Conservation (phyloP, 2,113 vertebrate genomes). For the Heterotilapia buettikoferi region DNA sequence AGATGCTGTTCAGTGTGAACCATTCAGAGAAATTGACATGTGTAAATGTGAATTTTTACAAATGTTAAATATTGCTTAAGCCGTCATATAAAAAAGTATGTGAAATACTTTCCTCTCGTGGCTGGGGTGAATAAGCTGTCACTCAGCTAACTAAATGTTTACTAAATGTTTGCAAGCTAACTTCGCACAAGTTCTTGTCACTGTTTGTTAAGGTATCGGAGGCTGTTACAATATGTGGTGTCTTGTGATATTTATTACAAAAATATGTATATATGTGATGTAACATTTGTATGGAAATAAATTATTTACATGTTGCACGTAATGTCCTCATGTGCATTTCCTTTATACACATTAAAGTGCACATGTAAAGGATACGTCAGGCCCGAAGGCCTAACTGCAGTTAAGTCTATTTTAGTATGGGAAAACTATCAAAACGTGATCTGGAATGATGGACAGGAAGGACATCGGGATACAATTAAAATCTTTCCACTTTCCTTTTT, state of each 20-base stretch:
- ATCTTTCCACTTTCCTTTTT: constrained; percentile 26
- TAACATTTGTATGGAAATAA: constrained; percentile 70
- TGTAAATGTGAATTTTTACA: constrained; percentile 39
- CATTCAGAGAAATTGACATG: neutral
- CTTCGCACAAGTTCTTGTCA: constrained; percentile 61
- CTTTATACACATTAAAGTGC: neutral
- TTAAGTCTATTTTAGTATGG: constrained; percentile 27
- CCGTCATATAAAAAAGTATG: neutral
- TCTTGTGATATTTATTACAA: constrained; percentile 70
- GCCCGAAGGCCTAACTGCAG: neutral
- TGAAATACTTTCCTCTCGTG: neutral
- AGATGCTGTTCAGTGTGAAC: neutral
- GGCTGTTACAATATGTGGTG: constrained; percentile 46
- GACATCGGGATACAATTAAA: constrained; percentile 1
- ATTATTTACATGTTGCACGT: constrained; percentile 57
- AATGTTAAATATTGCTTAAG: constrained; percentile 14
- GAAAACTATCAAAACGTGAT: constrained; percentile 15
- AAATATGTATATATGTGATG: constrained; percentile 33
- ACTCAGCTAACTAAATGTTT: constrained; percentile 64
- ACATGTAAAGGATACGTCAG: neutral
- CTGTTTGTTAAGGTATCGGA: constrained; percentile 48
- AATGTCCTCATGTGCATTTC: neutral
- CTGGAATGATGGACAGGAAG: neutral
- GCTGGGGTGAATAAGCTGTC: constrained; percentile 20
- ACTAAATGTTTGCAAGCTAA: constrained; percentile 57